Base-by-base conservation (phyloP, 2,797 vertebrate genomes). In the Spinus olivaceus region DNA sequence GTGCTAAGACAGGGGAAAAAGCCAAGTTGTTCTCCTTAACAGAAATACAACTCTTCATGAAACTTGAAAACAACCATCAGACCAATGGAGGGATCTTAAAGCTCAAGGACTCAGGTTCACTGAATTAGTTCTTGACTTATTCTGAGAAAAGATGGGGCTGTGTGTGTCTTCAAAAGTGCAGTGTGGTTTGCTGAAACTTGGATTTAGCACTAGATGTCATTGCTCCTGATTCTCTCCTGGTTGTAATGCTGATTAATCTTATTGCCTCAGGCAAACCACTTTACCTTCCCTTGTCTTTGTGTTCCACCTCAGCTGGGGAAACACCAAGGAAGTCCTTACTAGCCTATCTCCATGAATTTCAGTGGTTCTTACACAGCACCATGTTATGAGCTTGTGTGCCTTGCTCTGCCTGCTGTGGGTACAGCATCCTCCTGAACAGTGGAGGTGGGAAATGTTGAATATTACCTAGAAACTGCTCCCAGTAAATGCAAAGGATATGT, bases 331-430 rank as follows among this genome's bases (percentile, higher is more conserved):
- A 59, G 7, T 16, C 42, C 64, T 83, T 27, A 16, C 54, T 27
- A 49, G 23, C 20, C 18, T 33, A 5, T 44, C 32, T 70, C n/a
- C 19, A 12, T 3, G 6, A 49, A 19, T 8, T 67, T 69, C 54
- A 57, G 2, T 33, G 10, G 17, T 19, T 9, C 37, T 65, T 41
- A 2, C 0, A 2, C 19, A n/a, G 46, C 23, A 4, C 19, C 20
- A 0, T 27, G 23, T 7, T 44, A 16, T 2, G n/a, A 19, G 15
- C 35, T 57, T 5, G 0, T 10, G 27, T 50, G 44, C 27, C 30
- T 70, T 35, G 25, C 28, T 59, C 19, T 41, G 35, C 28, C 27
- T 67, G 25, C 33, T 70, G 7, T 3, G 25, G 35, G 30, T 47
- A 19, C n/a, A 39, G 42, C 32, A 8, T 42, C 42, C 59, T 57